A percentile compares a stretch with the other conserved stretches of the same genome.
Conservation (phyloP, 1,140 invertebrate genomes). For the Metaphire vulgaris region DNA sequence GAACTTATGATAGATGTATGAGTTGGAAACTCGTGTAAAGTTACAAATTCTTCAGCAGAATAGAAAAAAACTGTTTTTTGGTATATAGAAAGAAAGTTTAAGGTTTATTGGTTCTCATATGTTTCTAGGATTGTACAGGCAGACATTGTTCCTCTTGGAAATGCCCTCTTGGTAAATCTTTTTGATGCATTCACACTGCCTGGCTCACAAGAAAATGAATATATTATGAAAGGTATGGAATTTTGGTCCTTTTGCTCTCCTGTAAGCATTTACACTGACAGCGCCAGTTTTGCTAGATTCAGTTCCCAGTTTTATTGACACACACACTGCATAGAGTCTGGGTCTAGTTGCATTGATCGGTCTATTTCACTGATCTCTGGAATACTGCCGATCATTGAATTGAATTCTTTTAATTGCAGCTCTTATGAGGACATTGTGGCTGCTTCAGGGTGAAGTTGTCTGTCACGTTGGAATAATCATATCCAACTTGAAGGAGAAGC, state of each 20-base stretch:
- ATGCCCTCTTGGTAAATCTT: constrained; percentile 65
- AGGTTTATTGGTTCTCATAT: too few species aligned
- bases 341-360: constrained; percentile 28
- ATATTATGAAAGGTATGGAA: constrained; percentile 77
- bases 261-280: too few species aligned
- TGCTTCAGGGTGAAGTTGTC: constrained; percentile 72
- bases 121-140: constrained; percentile 57
- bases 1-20: too few species aligned
- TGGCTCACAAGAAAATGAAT: constrained; percentile 86
- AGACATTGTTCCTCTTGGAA: constrained; percentile 51
- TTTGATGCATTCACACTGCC: constrained; percentile 65
- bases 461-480: constrained; percentile 71
- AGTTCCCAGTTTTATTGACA: too few species aligned
- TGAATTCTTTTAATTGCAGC: constrained; percentile 55
- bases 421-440: constrained; percentile 78
- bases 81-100: too few species aligned
- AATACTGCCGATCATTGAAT: constrained; percentile 23
- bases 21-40: too few species aligned
- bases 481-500: constrained; percentile 74
- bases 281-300: too few species aligned
- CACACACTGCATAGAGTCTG: too few species aligned
- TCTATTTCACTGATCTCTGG: constrained; percentile 15
- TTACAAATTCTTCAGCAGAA: too few species aligned
- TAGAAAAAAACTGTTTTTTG: too few species aligned
- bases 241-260: too few species aligned